Evolutionary conservation across 2,888 invertebrate species (phyloP), one percentile per base, ranked within the genome.

Genomic region (Lathronympha strigana): DNA sequence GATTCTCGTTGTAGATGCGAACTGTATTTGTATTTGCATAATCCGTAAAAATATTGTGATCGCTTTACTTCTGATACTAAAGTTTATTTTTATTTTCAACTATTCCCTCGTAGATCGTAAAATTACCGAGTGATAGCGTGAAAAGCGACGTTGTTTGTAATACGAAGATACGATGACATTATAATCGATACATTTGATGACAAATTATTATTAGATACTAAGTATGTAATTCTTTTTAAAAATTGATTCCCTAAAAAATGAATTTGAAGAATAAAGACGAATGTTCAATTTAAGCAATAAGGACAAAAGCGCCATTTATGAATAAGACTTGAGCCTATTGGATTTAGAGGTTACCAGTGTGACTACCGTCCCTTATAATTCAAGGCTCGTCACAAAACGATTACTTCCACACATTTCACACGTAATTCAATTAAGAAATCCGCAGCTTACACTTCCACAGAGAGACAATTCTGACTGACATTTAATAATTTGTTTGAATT

Each of bases 371-470:
- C n/a, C 33, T 23, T 36, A 53, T 53, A 53, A 53, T 21, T 15
- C 36, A n/a, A 23, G 21, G 36, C 15, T 53, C 33, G 38, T 40
- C 54, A 40, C 38, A 3, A 38, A 54, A 40, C 54, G 38, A 57
- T 57, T 15, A 58, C 25, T 64, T 25, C 43, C 25, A 58, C 43
- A 51, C 40, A 33, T 15, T 57, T 58, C 19, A 45, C 28, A 13
- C 54, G 47, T 54, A 53, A 61, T 54, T 54, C 47, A 60, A 49
- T 66, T 45, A 47, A 66, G 53, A 64, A 38, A 36, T 36, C 38
- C 17, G n/a, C 53, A 50, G 25, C 19, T 47, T 38, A 28, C 13
- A 38, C 40, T 54, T 54, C 54, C 31, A n/a, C 55, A 19, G 28
- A 6, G 6, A 28, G 55, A 17, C 38, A 28, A 57, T 43, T 57